A percentile compares a stretch with the other conserved stretches of the same genome.
phyloP scores from a whole-genome alignment of 2,113 vertebrate genomes.

The Phalacrocorax carbo region DNA sequence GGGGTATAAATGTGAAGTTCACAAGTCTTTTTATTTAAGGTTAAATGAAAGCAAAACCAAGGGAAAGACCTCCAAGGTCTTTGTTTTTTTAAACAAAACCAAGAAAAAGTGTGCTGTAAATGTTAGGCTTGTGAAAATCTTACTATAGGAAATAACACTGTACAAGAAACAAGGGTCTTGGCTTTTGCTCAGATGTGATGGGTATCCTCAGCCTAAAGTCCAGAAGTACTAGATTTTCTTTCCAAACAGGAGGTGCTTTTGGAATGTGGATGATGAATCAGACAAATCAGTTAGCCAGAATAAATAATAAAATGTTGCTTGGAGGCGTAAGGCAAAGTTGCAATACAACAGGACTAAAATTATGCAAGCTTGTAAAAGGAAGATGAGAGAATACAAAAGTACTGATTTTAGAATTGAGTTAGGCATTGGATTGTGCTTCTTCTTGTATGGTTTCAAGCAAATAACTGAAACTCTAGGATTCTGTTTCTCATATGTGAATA shows the following conservation, averaged over 20 bases:
- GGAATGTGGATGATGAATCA: background rate
- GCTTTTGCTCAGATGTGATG: background rate
- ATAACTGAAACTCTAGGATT: background rate
- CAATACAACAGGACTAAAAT: background rate
- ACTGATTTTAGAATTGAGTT: background rate
- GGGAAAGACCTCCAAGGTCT: background rate
- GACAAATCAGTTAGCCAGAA: background rate
- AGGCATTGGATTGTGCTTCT: background rate
- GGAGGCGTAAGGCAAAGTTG: background rate
- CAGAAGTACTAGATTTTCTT: background rate
- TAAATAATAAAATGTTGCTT: background rate
- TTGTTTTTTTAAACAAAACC: background rate
- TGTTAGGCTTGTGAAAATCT: background rate
- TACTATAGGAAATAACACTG: background rate
- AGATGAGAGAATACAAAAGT: background rate
- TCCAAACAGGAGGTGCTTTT: background rate
- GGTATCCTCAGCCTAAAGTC: background rate
- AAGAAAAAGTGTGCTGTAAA: background rate
- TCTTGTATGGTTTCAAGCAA: background rate
- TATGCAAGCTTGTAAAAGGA: background rate
- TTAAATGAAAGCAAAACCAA: background rate
- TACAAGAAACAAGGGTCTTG: background rate
- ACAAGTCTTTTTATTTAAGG: background rate
- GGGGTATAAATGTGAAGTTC: background rate
- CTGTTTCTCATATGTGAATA: background rate